Percentiles rank a stretch among this genome's conserved stretches.
Conservation (phyloP, 2,888 invertebrate genomes). For the Melieria crassipennis region DNA sequence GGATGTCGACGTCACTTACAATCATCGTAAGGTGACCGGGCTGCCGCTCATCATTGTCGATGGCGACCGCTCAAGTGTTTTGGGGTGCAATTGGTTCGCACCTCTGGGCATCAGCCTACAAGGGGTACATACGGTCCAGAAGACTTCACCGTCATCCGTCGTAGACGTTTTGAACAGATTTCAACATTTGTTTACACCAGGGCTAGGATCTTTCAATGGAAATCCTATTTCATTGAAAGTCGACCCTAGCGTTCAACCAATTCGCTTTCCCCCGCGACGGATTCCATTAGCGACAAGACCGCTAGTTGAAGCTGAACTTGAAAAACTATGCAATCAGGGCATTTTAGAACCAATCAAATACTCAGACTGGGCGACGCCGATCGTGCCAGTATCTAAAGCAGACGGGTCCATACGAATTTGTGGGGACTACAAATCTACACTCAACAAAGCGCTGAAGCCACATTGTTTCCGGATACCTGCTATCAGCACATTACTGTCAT, state of each 20-base stretch:
- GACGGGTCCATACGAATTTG: conserved; percentile 38
- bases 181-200: neutral
- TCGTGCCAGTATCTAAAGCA: conserved; percentile 19
- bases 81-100: conserved; percentile 42
- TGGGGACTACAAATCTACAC: conserved; percentile 48
- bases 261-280: conserved; percentile 7
- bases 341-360: conserved; percentile 40
- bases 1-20: conserved; percentile 7
- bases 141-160: too few relatives aligned
- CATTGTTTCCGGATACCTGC: conserved; percentile 45
- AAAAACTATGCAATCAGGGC: conserved; percentile 42
- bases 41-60: conserved; percentile 9
- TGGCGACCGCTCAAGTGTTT: conserved; percentile 23
- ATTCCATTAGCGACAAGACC: conserved; percentile 12
- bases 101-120: conserved; percentile 37
- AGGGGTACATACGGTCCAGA: conserved; percentile 21
- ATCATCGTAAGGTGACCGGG: neutral
- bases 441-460: conserved; percentile 49
- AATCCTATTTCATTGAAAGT: conserved; percentile 12
- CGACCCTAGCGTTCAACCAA: conserved; percentile 9
- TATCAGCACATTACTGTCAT: conserved; percentile 34
- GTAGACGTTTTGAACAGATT: neutral
- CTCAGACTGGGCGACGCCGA: conserved; percentile 25
- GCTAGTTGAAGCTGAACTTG: conserved; percentile 38
- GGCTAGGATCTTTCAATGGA: conserved; percentile 10